Conservation (phyloP, 2,888 invertebrate genomes). For the Geotrupes spiniger region DNA sequence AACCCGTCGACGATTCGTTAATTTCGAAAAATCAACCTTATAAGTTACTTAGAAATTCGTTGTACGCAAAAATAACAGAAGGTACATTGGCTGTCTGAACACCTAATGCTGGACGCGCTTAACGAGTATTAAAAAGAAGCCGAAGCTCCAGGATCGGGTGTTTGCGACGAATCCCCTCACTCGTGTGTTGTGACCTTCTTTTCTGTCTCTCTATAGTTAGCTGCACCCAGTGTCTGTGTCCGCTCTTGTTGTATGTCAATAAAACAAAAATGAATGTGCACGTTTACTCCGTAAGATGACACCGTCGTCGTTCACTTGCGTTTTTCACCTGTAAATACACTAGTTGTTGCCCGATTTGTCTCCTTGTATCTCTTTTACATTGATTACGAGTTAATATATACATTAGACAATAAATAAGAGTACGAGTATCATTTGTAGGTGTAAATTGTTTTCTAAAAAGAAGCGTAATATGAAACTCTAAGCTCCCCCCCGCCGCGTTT, state of each 20-base stretch:
- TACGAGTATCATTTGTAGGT: conserved; percentile 34
- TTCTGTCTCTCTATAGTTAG: conserved; percentile 29
- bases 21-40: too few species aligned
- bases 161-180: conserved; percentile 30
- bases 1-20: too few species aligned
- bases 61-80: conserved; percentile 25
- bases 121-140: background rate
- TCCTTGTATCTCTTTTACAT: conserved; percentile 22
- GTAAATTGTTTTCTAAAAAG: conserved; percentile 21
- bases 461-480: conserved; percentile 8
- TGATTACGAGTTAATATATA: conserved; percentile 31
- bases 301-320: conserved; percentile 8
- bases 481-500: conserved; percentile 6
- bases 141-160: conserved; percentile 25
- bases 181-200: conserved; percentile 39
- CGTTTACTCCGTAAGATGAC: conserved; percentile 39
- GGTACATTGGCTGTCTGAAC: conserved; percentile 20
- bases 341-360: conserved; percentile 32
- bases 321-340: conserved; percentile 40
- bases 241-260: conserved; percentile 39
- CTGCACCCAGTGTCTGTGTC: conserved; percentile 44
- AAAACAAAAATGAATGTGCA: conserved; percentile 41
- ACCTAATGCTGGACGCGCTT: conserved; percentile 18
- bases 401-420: conserved; percentile 40
- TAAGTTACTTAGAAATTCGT: too few species aligned